Conservation (phyloP, 2,797 vertebrate genomes). For the Buceros bicornis region DNA sequence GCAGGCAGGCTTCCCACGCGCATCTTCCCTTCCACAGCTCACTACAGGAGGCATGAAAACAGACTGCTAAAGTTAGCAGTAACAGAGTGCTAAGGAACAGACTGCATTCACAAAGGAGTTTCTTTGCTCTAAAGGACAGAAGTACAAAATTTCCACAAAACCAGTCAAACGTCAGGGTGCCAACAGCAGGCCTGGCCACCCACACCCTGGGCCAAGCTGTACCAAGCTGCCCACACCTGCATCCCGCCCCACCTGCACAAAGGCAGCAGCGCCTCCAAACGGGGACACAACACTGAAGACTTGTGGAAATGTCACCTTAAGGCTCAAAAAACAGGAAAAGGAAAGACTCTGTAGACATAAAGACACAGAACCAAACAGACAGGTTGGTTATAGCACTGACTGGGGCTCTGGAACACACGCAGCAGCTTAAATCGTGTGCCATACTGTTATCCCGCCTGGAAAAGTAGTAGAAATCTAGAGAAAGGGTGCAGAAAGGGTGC, state of each 20-base stretch:
- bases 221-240: no score
- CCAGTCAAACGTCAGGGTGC: neutral
- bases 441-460: neutral
- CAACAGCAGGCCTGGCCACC: neutral
- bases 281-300: neutral
- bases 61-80: neutral
- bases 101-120: neutral
- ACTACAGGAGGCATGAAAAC: neutral
- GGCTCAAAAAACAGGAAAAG: neutral
- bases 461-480: neutral
- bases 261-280: neutral
- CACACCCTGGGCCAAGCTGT: neutral
- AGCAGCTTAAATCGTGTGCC: neutral
- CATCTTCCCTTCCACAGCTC: neutral
- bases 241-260: neutral
- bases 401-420: neutral
- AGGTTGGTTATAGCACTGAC: neutral
- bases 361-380: neutral
- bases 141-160: neutral
- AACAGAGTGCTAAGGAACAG: neutral
- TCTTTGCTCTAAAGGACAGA: neutral
- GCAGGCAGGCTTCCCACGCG: neutral
- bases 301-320: neutral
- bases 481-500: neutral
- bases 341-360: neutral